A percentile compares a stretch with the other conserved stretches of the same genome.
phyloP scores from a whole-genome alignment of 2,113 vertebrate genomes.

The Conger conger region DNA sequence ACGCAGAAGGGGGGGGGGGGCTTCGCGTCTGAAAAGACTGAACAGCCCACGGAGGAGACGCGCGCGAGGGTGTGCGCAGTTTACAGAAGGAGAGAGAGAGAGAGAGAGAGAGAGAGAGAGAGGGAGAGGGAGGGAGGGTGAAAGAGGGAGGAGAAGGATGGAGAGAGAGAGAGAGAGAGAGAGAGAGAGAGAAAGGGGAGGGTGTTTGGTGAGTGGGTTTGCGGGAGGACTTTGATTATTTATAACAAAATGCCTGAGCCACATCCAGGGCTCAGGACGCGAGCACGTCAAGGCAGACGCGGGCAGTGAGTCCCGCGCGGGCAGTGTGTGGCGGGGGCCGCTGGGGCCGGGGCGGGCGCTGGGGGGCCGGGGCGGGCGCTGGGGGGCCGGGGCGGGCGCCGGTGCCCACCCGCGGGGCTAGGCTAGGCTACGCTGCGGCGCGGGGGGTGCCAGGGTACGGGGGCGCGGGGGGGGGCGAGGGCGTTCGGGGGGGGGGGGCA shows the following conservation, averaged over 20 bases:
- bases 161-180: constrained; percentile 32
- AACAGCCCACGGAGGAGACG: constrained; percentile 30
- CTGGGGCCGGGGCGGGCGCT: too few species aligned
- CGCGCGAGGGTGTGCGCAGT: constrained; percentile 31
- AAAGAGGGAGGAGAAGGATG: constrained; percentile 37
- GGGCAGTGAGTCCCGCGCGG: too few species aligned
- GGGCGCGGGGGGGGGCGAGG: constrained; percentile 50
- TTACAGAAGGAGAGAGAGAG: constrained; percentile 46
- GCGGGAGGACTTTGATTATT: constrained; percentile 58
- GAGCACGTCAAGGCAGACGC: constrained; percentile 59
- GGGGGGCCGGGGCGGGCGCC: constrained; percentile 39
- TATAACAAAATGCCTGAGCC: constrained; percentile 62
- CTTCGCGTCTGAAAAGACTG: constrained; percentile 30
- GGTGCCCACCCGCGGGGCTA: too few species aligned
- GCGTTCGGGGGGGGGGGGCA: neutral
- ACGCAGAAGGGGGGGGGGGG: neutral
- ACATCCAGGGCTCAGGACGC: constrained; percentile 47
- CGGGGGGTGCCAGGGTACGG: constrained; percentile 41
- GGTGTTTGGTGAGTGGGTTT: constrained; percentile 43
- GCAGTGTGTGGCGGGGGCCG: too few species aligned
- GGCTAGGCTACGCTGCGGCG: constrained; percentile 51
- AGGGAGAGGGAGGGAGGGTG: constrained; percentile 30
- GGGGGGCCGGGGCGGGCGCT: too few species aligned
- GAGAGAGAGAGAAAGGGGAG: constrained; percentile 36
- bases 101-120: constrained; percentile 20